Evolutionary conservation across 2,113 vertebrate species (phyloP), one percentile per base, ranked within the genome.

Genomic region (Phocoena phocoena): DNA sequence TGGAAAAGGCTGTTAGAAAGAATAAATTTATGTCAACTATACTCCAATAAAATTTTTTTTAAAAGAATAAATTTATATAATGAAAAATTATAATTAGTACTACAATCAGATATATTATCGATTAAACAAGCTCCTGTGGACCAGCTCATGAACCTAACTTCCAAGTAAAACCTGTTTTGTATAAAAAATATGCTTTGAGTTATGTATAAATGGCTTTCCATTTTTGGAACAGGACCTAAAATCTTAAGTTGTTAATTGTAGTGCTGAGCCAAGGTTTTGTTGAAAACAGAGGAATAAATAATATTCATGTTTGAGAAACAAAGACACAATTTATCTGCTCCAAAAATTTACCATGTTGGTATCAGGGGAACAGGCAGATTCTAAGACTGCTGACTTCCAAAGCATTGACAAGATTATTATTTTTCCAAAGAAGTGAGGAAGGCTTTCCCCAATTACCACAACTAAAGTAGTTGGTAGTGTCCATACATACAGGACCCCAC

Each of bases 201-300:
- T 96, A 31, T 70, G 44, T 23, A 71, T 55, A 95, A 71, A 47
- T 67, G 85, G 28, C 23, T 88, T 97, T 94, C 8, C 20, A 31
- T 89, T 90, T 97, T 62, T 55, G 53, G 38, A 93, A 76, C n/a
- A 81, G 50, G 89, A 63, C 14, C 55, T 97, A 17, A 53, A 28
- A 53, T 85, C 71, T 55, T 80, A 94, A 70, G 21, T n/a, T 96
- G 41, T 88, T 81, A 79, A 92, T 50, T 47, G 2, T 53, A 85
- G 33, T 62, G 26, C 73, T 58, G 33, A 95, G 31, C 71, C 21
- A 82, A 71, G 60, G 76, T 68, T 91, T 67, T 88, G 65, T 88
- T 91, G 71, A 93, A 90, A 93, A 83, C 63, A 79, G 79, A 87
- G n/a, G 33, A 84, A 90, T 82, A 81, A 90, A 93, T 94, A 79